These are phyloP conservation scores for Musca vetustissima DNA, from an alignment of 1,140 invertebrate genomes.

Conservation along the genomic window DNA sequence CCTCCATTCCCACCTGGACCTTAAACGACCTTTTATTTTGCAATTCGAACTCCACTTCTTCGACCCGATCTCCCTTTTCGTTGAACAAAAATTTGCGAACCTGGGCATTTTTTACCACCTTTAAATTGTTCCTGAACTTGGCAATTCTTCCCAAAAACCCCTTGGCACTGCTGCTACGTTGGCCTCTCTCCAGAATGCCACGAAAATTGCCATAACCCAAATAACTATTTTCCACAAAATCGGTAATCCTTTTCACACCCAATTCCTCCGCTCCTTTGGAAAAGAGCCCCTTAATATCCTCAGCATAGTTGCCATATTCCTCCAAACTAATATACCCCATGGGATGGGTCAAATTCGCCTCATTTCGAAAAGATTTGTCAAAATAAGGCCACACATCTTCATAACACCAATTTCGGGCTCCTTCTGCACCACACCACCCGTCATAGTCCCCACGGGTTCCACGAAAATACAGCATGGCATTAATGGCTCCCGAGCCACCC, in stretches of 20 bases:
- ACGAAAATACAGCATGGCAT: conserved; percentile 67
- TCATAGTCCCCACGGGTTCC: conserved; percentile 47
- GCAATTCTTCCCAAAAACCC: conserved; percentile 48
- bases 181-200: conserved; percentile 54
- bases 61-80: conserved; percentile 42
- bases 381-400: conserved; percentile 45
- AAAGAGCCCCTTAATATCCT: conserved; percentile 40
- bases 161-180: conserved; percentile 60
- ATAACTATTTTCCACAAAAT: conserved; percentile 54
- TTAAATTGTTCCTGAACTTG: conserved; percentile 63
- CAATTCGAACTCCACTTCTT: conserved; percentile 50
- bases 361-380: conserved; percentile 32
- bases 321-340: conserved; percentile 34
- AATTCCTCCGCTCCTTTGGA: conserved; percentile 31
- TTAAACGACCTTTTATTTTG: conserved; percentile 37
- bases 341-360: conserved; percentile 28
- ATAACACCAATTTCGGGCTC: conserved; percentile 48
- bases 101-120: conserved; percentile 64
- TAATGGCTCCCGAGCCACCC: conserved; percentile 77
- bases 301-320: conserved; percentile 43
- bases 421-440: conserved; percentile 63
- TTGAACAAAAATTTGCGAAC: conserved; percentile 63
- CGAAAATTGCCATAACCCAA: conserved; percentile 57
- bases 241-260: conserved; percentile 29
- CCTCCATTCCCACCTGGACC: conserved; percentile 58